Base-by-base conservation (phyloP, 2,797 vertebrate genomes). In the Hemibagrus guttatus region DNA sequence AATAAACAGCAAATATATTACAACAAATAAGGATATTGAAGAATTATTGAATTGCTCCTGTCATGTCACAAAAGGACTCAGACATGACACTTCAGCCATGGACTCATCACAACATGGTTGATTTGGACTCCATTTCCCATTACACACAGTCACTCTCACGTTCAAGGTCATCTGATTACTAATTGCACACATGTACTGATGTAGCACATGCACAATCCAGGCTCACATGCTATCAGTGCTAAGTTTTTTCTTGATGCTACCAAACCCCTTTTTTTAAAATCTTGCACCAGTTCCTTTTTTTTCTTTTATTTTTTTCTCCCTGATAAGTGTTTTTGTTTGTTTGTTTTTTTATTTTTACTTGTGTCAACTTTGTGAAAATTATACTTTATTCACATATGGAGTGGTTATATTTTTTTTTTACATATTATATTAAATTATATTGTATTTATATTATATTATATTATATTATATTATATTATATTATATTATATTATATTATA, bases 1-100 rank as follows among this genome's bases (percentile, higher is more conserved):
- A 46, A 46, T 80, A 35, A 85, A 82, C 21, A 63, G 8, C 26
- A 61, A 71, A 71, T 28, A 7, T 49, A 86, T 49, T 85, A 2
- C 1, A 46, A 71, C 39, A 49, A 66, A 61, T 52, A 59, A 72
- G 61, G 6, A 28, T 46, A 23, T 23, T 13, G 16, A 72, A 13
- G 49, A 56, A 69, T 71, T 80, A n/a, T n/a, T 17, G 39, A 74
- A 52, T 75, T 75, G 26, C 42, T 2, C 46, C 21, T 76, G 74
- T 54, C 13, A 28, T 28, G 2, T n/a, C 49, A 56, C 14, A 28
- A 56, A 16, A 31, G 3, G 6, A 52, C 14, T 19, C 7, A 5
- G 2, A 1, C 2, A 3, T 46, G 9, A 11, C 26, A 7, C 46
- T 8, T 49, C 46, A 8, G 42, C 26, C 71, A 17, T 4, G 26